These are phyloP conservation scores for Eurypyga helias DNA, from an alignment of 2,113 vertebrate species.

Conservation along the genomic window DNA sequence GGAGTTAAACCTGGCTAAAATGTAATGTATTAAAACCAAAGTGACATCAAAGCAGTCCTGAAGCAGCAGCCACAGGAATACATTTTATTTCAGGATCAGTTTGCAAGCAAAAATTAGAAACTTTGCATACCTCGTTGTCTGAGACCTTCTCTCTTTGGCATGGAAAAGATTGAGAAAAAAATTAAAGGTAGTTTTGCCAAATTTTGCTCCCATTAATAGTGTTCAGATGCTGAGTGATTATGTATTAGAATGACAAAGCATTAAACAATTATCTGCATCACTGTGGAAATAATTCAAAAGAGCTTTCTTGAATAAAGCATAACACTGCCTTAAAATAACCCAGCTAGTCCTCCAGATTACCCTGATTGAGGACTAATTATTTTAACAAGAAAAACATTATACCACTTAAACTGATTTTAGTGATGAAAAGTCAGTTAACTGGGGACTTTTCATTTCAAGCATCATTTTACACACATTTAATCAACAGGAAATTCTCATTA, in stretches of 20 bases:
- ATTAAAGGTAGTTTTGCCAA: not conserved
- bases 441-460: not conserved
- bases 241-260: not conserved
- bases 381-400: constrained; percentile 1
- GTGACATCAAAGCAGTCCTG: not conserved
- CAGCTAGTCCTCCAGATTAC: not conserved
- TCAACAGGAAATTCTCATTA: not conserved
- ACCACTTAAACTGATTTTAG: not conserved
- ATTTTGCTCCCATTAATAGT: not conserved
- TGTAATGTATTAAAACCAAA: constrained; percentile 18
- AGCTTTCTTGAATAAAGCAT: not conserved
- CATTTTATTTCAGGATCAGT: not conserved
- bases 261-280: constrained; percentile 15
- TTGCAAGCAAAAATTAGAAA: not conserved
- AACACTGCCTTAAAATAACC: not conserved
- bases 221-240: not conserved
- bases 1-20: constrained; percentile 15
- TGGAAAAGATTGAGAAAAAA: not conserved
- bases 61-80: not conserved
- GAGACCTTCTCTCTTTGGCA: not conserved
- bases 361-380: not conserved
- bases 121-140: not conserved
- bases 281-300: not conserved
- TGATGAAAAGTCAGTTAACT: not conserved
- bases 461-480: not conserved